phyloP scores from a whole-genome alignment of 1,140 invertebrate genomes.

The Anagrus nilaparvatae region DNA sequence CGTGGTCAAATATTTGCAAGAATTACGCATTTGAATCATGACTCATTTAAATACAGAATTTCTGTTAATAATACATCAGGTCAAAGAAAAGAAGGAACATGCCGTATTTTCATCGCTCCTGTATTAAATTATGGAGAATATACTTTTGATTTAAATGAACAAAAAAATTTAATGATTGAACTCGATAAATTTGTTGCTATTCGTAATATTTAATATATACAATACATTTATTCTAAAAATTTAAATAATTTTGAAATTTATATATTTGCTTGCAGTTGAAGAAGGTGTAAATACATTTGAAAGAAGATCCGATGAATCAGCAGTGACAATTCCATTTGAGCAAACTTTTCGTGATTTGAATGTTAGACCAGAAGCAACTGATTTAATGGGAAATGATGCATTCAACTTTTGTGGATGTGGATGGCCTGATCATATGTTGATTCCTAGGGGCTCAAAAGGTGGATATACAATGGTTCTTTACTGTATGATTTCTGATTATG shows the following conservation, averaged over 20 bases:
- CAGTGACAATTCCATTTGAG: constrained; percentile 64
- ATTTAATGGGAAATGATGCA: constrained; percentile 9
- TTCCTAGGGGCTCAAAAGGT: constrained; percentile 59
- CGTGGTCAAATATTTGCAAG: constrained; percentile 56
- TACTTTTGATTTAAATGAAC: constrained; percentile 52
- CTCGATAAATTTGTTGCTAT: constrained; percentile 62
- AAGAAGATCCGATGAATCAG: constrained; percentile 52
- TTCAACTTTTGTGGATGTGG: constrained; percentile 56
- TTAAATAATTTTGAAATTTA: too few species aligned
- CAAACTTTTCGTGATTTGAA: constrained; percentile 33
- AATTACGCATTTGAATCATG: constrained; percentile 66
- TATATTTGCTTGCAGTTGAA: neutral
- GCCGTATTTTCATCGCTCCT: constrained; percentile 65
- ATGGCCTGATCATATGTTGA: constrained; percentile 76
- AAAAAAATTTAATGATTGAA: constrained; percentile 62
- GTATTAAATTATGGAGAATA: constrained; percentile 55
- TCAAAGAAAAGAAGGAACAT: constrained; percentile 48
- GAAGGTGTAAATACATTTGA: constrained; percentile 45
- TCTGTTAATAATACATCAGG: constrained; percentile 51
- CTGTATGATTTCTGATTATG: constrained; percentile 70
- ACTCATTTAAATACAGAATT: constrained; percentile 54
- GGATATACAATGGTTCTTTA: constrained; percentile 64
- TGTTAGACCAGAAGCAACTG: constrained; percentile 9
- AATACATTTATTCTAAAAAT: neutral
- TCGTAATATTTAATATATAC: constrained; percentile 33